phyloP scores from a whole-genome alignment of 1,140 invertebrate species.

The Lordiphosa mommai region DNA sequence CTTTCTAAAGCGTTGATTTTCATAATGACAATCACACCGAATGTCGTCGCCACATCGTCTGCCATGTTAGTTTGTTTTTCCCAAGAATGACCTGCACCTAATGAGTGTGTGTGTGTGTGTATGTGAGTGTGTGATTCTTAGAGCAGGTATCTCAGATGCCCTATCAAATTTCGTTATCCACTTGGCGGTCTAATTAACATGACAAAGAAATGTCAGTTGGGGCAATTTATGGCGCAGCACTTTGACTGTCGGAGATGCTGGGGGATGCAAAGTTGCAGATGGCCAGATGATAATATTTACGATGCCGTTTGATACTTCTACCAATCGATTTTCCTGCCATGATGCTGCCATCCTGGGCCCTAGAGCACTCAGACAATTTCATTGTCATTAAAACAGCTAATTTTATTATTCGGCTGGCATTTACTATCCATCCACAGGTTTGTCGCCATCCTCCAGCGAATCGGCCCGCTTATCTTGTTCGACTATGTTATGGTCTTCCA shows the following conservation, averaged over 20 bases:
- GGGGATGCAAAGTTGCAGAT: conserved; percentile 56
- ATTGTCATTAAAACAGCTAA: conserved; percentile 73
- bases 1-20: neutral
- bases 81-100: conserved; percentile 46
- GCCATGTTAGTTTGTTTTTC: conserved; percentile 25
- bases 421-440: conserved; percentile 64
- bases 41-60: conserved; percentile 66
- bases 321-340: conserved; percentile 52
- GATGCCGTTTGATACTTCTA: conserved; percentile 72
- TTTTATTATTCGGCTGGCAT: conserved; percentile 75
- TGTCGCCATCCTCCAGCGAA: conserved; percentile 26
- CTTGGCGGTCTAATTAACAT: conserved; percentile 78
- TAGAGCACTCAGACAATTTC: conserved; percentile 45
- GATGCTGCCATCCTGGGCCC: neutral
- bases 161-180: conserved; percentile 62
- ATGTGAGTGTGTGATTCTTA: conserved; percentile 29
- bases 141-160: conserved; percentile 65
- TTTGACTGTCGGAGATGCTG: conserved; percentile 18
- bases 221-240: conserved; percentile 68
- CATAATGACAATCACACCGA: neutral
- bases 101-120: conserved; percentile 23
- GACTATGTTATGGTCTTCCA: conserved; percentile 54
- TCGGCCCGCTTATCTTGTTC: conserved; percentile 58
- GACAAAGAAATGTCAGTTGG: conserved; percentile 76
- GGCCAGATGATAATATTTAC: conserved; percentile 66